A percentile compares a stretch with the other conserved stretches of the same genome.
Conservation (phyloP, 2,797 vertebrate genomes). For the Natrix natrix region DNA sequence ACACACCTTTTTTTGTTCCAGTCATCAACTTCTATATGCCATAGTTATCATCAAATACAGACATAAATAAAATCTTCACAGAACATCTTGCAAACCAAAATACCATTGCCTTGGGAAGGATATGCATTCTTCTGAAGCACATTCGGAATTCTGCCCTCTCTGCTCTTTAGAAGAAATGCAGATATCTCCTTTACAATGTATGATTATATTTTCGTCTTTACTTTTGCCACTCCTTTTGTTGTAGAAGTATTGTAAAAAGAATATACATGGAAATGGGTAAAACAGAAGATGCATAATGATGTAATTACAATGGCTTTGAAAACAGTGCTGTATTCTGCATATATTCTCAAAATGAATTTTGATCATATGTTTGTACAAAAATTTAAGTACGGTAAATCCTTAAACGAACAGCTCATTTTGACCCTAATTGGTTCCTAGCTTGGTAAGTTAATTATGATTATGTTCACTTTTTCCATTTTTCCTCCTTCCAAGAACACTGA, state of each 20-base stretch:
- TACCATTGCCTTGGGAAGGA: neutral
- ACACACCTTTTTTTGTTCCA: neutral
- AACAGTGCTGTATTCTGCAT: neutral
- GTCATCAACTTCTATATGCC: neutral
- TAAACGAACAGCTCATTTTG: neutral
- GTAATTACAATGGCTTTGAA: neutral
- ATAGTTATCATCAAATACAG: neutral
- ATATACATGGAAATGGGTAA: neutral
- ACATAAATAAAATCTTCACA: neutral
- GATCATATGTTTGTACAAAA: neutral
- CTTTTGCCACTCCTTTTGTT: neutral
- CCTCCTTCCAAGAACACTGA: neutral
- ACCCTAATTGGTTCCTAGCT: neutral
- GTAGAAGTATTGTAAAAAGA: neutral
- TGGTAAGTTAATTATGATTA: neutral
- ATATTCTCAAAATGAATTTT: neutral
- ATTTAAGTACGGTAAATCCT: neutral
- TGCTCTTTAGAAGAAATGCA: neutral
- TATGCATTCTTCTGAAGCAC: neutral
- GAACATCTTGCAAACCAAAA: neutral
- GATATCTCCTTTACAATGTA: neutral
- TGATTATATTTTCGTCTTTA: neutral
- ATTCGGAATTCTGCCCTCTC: neutral
- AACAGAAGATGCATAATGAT: neutral
- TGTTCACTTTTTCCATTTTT: neutral